Evolutionary conservation across 2,888 invertebrate species (phyloP), one percentile per base, ranked within the genome.

Genomic region (Spodoptera littoralis): DNA sequence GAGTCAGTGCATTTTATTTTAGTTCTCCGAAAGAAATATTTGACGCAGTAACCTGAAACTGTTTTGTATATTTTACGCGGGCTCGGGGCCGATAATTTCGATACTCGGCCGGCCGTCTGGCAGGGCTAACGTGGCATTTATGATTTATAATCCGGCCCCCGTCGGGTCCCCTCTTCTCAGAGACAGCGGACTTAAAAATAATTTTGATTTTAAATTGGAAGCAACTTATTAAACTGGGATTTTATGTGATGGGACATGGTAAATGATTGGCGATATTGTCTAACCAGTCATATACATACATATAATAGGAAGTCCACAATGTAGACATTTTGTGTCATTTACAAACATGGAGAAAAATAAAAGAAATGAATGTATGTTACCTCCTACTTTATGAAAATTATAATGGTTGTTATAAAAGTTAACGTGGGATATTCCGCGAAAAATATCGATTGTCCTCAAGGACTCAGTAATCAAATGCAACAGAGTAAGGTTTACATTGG

Each of bases 91-190:
- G 92, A 92, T 93, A 92, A 93, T 92, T 93, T 92, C 85, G 90
- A 90, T 91, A 87, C 89, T 79, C 86, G 82, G 80, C 80, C 83
- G 83, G 85, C 84, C 87, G 86, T 82, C 84, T 84, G 81, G 84
- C 84, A 78, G 80, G 82, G 81, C 88, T 90, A 90, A 92, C 91
- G 89, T 91, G 93, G 92, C 92, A 90, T 88, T 90, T 92, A 92
- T 93, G 93, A 93, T 93, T 93, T 93, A 93, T 92, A 93, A 92
- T 91, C 92, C 88, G 87, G 90, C 86, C 91, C 82, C 87, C 90
- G 89, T 90, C 90, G 88, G 86, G 88, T 89, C 89, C 84, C 87
- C 90, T 86, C 84, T 87, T 87, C 88, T 84, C 87, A 88, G 89
- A 90, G 92, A 91, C 92, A 90, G 89, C 88, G 84, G 85, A 74